Conservation (phyloP, 2,888 invertebrate species). For the Trichogramma dendrolimi region DNA sequence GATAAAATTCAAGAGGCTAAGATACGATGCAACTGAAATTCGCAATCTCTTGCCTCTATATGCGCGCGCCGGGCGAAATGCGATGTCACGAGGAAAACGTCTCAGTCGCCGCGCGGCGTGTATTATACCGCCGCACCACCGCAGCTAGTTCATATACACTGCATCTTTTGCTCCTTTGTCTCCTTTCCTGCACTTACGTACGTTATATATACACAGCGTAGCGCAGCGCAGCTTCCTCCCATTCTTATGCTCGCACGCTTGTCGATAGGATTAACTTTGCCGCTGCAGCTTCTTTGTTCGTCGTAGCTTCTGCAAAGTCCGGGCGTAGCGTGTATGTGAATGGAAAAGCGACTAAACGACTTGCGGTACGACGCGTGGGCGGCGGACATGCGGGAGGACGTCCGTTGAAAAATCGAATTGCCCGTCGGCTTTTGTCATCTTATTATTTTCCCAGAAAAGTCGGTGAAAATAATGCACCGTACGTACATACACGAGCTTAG, state of each 20-base stretch:
- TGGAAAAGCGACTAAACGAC: slow-evolving; percentile 4
- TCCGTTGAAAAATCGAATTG: slow-evolving; percentile 7
- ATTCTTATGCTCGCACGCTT: neutral
- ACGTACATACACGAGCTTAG: no score
- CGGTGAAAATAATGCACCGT: no score
- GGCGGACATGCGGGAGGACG: neutral
- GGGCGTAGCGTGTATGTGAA: no score
- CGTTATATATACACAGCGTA: no score
- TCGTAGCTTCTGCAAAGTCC: neutral
- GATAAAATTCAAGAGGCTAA: neutral
- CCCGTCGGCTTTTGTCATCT: neutral
- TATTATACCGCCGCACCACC: slow-evolving; percentile 15
- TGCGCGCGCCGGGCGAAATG: no score
- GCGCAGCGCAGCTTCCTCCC: no score
- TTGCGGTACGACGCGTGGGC: neutral
- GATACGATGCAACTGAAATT: slow-evolving; percentile 37
- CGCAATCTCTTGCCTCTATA: slow-evolving; percentile 30
- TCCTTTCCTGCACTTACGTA: neutral
- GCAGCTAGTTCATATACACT: neutral
- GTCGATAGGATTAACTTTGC: slow-evolving; percentile 15
- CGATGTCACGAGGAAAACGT: no score
- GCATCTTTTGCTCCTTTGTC: neutral
- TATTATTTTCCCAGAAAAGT: slow-evolving; percentile 7
- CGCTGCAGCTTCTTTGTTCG: slow-evolving; percentile 17
- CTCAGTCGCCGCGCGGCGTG: slow-evolving; percentile 25